These are phyloP conservation scores for Leptinotarsa juncta DNA, from an alignment of 2,888 invertebrate genomes.

Conservation along the genomic window DNA sequence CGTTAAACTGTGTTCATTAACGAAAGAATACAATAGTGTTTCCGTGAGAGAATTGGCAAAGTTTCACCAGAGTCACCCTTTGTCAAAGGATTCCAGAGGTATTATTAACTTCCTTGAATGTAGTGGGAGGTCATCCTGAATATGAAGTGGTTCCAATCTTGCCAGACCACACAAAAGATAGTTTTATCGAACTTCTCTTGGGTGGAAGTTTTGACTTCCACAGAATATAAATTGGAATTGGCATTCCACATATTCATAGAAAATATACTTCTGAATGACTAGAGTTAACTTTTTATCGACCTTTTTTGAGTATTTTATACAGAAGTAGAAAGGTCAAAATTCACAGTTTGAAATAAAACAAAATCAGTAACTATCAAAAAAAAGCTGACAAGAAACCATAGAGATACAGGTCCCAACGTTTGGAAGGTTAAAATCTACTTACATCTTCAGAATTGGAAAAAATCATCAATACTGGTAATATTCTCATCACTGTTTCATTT, in stretches of 20 bases:
- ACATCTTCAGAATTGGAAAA: too few species aligned
- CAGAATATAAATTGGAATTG: background rate
- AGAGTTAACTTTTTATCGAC: too few species aligned
- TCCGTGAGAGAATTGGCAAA: slow-evolving; percentile 9
- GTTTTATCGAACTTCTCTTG: background rate
- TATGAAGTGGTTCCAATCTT: slow-evolving; percentile 6
- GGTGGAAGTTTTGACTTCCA: background rate
- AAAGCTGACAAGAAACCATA: too few species aligned
- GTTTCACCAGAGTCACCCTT: slow-evolving; percentile 4
- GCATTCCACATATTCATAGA: background rate
- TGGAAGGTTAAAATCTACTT: too few species aligned
- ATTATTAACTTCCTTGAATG: slow-evolving; percentile 8
- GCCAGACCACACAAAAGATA: background rate
- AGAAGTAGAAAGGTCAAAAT: too few species aligned
- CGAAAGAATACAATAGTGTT: background rate
- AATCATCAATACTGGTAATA: too few species aligned
- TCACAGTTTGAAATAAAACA: too few species aligned
- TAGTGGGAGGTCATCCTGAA: slow-evolving; percentile 5
- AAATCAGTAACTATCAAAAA: too few species aligned
- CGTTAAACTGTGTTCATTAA: slow-evolving; percentile 3
- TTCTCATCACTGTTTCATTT: too few species aligned
- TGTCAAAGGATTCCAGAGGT: slow-evolving; percentile 1
- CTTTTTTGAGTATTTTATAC: too few species aligned
- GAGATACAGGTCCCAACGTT: too few species aligned
- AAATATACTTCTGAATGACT: too few species aligned